Percentiles rank a stretch among this genome's conserved stretches.
phyloP scores from a whole-genome alignment of 2,113 vertebrate species.

The Centropus bengalensis region DNA sequence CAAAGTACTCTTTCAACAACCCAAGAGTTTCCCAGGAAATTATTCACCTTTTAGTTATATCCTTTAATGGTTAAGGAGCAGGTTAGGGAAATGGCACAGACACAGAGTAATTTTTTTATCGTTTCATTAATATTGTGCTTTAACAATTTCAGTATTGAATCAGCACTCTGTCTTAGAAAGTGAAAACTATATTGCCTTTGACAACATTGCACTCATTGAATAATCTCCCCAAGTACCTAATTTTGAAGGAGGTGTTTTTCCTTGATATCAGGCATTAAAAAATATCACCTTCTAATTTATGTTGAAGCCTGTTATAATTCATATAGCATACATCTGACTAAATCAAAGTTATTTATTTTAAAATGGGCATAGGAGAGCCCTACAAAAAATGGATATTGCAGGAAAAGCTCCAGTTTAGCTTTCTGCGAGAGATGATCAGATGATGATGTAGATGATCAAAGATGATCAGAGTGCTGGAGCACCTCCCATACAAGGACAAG shows the following conservation, averaged over 20 bases:
- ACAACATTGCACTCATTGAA: constrained; percentile 48
- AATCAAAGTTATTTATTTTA: constrained; percentile 40
- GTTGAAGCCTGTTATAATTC: constrained; percentile 13
- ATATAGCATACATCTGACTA: neutral
- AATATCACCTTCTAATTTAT: neutral
- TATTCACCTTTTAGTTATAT: neutral
- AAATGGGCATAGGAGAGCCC: neutral
- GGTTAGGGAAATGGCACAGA: neutral
- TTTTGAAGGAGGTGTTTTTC: no score
- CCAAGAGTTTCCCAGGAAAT: neutral
- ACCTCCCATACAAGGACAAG: no score
- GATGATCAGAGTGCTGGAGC: no score
- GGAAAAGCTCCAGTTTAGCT: neutral
- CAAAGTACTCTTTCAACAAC: neutral
- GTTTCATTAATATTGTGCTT: neutral
- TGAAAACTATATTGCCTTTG: constrained; percentile 45
- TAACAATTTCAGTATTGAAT: constrained; percentile 44
- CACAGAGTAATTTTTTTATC: neutral
- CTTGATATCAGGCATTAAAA: neutral
- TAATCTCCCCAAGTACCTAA: neutral
- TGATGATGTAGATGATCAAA: no score
- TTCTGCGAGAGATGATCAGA: neutral
- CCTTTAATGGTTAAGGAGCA: neutral
- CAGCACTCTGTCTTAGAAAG: constrained; percentile 38
- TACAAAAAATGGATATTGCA: neutral